These are phyloP conservation scores for Anhinga rufa DNA, from an alignment of 2,113 vertebrate genomes.

Conservation along the genomic window DNA sequence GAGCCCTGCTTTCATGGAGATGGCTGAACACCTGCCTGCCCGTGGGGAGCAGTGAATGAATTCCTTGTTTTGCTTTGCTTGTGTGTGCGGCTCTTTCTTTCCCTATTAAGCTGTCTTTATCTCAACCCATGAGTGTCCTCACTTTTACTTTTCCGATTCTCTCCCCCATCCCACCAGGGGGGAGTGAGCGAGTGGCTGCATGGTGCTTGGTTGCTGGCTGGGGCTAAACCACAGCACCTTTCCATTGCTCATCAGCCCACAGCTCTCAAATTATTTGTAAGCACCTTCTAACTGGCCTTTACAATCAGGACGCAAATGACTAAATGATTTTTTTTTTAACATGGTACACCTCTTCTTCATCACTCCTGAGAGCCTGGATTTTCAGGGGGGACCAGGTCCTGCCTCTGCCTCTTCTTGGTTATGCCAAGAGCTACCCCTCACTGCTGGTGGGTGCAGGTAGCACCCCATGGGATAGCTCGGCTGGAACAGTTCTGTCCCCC, in stretches of 20 bases:
- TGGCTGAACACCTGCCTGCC: no score
- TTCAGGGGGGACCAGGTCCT: neutral
- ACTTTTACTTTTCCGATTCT: no score
- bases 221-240: no score
- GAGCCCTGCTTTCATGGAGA: no score
- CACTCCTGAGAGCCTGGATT: neutral
- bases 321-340: neutral
- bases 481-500: neutral
- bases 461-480: neutral
- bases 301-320: neutral
- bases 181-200: no score
- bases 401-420: neutral
- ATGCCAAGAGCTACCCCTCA: neutral
- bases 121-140: no score
- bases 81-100: no score
- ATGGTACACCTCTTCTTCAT: neutral
- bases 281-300: neutral
- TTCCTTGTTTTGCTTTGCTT: no score
- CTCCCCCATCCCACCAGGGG: no score
- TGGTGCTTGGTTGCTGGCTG: no score
- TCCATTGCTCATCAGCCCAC: neutral
- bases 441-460: neutral
- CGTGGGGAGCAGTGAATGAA: no score
- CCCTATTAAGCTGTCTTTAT: no score
- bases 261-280: neutral